phyloP scores from a whole-genome alignment of 2,888 invertebrate genomes.

The Xestia rhomboidea region DNA sequence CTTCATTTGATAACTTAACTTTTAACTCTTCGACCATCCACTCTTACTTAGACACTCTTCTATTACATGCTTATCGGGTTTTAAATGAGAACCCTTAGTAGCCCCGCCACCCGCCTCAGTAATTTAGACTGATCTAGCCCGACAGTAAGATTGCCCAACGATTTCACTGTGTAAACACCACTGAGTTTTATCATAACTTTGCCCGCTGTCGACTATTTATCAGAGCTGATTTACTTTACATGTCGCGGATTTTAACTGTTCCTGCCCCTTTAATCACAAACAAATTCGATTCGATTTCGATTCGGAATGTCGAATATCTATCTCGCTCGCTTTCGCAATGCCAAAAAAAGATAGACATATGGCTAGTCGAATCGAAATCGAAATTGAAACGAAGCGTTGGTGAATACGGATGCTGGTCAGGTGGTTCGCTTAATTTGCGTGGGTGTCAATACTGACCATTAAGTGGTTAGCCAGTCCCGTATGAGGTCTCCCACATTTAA shows the following conservation, averaged over 20 bases:
- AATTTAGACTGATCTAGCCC: constrained; percentile 56
- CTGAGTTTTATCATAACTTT: constrained; percentile 54
- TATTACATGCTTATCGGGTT: background rate
- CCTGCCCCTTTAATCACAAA: no score
- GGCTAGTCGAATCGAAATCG: no score
- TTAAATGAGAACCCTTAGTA: constrained; percentile 31
- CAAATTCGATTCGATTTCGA: no score
- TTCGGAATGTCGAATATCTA: no score
- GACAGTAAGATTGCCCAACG: constrained; percentile 60
- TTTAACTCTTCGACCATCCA: background rate
- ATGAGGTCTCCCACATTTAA: background rate
- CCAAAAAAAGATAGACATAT: no score
- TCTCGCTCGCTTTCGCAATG: no score
- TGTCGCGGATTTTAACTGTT: constrained; percentile 2
- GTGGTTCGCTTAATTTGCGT: constrained; percentile 3
- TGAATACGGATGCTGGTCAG: background rate
- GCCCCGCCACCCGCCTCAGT: constrained; percentile 8
- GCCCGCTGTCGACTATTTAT: constrained; percentile 28
- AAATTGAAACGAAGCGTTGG: no score
- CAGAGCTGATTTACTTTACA: constrained; percentile 47
- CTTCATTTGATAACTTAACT: background rate
- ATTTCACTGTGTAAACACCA: constrained; percentile 53
- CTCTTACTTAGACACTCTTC: no score
- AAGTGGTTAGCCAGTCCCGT: background rate
- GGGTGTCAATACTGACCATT: background rate